phyloP scores from a whole-genome alignment of 1,140 invertebrate species.

The Drepana arcuata region DNA sequence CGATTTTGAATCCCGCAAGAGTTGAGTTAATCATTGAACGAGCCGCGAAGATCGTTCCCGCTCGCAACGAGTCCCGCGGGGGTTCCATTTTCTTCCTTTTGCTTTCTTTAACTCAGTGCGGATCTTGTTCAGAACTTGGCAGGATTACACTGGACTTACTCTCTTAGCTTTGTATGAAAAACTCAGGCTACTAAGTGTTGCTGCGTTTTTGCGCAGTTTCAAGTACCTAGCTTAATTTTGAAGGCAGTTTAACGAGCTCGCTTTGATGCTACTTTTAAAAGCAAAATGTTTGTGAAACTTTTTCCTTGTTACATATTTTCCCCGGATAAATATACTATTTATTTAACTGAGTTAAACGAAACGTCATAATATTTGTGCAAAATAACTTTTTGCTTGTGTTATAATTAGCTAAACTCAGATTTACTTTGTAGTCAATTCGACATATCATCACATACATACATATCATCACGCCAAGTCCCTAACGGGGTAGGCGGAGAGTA shows the following conservation, averaged over 20 bases:
- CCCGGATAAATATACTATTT: no score
- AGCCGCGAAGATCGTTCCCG: constrained; percentile 56
- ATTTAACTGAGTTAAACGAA: no score
- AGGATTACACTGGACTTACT: constrained; percentile 23
- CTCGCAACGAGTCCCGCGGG: constrained; percentile 53
- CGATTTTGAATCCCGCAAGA: constrained; percentile 34
- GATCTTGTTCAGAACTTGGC: constrained; percentile 18
- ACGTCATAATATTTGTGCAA: no score
- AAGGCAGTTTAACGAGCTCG: constrained; percentile 6
- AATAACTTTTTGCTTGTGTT: no score
- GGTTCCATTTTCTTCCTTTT: constrained; percentile 24
- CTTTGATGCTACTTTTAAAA: constrained; percentile 2
- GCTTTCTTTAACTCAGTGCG: constrained; percentile 21
- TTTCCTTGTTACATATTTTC: no score
- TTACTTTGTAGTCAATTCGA: no score
- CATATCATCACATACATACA: no score
- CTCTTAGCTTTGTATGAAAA: constrained; percentile 14
- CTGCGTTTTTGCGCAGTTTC: constrained; percentile 15
- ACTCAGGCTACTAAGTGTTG: constrained; percentile 18
- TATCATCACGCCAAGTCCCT: no score
- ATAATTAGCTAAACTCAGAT: no score
- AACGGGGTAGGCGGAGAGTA: no score
- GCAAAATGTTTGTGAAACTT: no score
- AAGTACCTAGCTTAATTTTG: constrained; percentile 8
- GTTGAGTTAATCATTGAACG: constrained; percentile 65